Conservation (phyloP, 1,140 invertebrate genomes). For the Leptinotarsa defecta region DNA sequence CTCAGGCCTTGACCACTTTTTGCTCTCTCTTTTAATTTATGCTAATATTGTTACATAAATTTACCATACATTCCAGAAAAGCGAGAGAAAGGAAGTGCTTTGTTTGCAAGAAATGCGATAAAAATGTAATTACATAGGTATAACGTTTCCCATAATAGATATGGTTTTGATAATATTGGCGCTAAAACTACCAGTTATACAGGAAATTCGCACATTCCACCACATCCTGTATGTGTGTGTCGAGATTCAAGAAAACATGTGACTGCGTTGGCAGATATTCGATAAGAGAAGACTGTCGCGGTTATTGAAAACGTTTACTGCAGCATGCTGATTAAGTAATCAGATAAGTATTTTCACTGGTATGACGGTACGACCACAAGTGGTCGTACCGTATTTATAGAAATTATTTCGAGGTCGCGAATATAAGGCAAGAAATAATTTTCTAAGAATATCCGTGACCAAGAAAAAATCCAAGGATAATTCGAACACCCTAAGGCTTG, state of each 20-base stretch:
- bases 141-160: too few relatives aligned
- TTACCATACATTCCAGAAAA: not conserved
- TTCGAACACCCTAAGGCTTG: too few relatives aligned
- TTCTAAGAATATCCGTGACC: too few relatives aligned
- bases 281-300: not conserved
- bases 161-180: not conserved
- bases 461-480: too few relatives aligned
- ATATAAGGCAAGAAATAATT: too few relatives aligned
- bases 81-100: not conserved
- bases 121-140: not conserved
- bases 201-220: constrained; percentile 5
- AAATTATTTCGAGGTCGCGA: too few relatives aligned
- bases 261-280: not conserved
- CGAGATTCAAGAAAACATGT: not conserved
- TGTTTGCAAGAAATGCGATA: not conserved
- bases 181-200: not conserved
- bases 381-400: too few relatives aligned
- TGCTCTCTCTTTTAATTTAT: constrained; percentile 5
- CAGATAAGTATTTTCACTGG: too few relatives aligned
- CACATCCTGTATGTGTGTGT: not conserved
- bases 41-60: not conserved
- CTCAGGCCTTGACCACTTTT: not conserved
- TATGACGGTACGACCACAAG: too few relatives aligned
- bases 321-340: too few relatives aligned
- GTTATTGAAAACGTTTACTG: not conserved